Conservation (phyloP, 2,888 invertebrate genomes). For the Neria commutata region DNA sequence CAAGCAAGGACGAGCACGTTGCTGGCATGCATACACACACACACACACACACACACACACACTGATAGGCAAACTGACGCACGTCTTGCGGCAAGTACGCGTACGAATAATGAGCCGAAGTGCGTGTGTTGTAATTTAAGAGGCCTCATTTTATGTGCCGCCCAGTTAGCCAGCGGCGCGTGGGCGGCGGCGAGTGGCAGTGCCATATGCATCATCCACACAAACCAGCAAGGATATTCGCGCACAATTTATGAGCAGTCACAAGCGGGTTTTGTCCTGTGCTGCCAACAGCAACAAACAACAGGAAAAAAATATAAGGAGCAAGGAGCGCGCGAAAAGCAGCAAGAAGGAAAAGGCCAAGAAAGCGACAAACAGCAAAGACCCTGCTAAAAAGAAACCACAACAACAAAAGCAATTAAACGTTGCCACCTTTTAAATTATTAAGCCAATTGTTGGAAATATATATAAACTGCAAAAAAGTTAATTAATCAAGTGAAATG, state of each 20-base stretch:
- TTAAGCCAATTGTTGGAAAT: too few species aligned
- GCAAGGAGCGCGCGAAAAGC: background rate
- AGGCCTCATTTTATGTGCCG: slow-evolving; percentile 27
- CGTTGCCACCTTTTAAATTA: too few species aligned
- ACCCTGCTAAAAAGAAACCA: too few species aligned
- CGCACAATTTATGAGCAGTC: slow-evolving; percentile 21
- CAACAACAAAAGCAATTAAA: too few species aligned
- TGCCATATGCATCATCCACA: background rate
- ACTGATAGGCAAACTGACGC: slow-evolving; percentile 11
- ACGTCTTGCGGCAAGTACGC: slow-evolving; percentile 11
- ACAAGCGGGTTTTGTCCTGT: slow-evolving; percentile 2
- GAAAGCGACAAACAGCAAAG: too few species aligned
- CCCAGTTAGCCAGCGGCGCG: slow-evolving; percentile 19
- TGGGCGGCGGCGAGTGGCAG: background rate
- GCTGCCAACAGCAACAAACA: background rate
- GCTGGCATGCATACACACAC: too few species aligned
- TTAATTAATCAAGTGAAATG: too few species aligned
- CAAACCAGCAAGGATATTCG: slow-evolving; percentile 10
- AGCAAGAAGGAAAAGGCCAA: background rate
- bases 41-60: too few species aligned
- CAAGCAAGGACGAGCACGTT: background rate
- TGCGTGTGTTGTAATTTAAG: slow-evolving; percentile 38
- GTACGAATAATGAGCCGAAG: slow-evolving; percentile 34
- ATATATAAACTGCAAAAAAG: too few species aligned
- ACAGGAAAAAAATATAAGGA: background rate